Base-by-base conservation (phyloP, 2,113 vertebrate species). In the Empidonax traillii region DNA sequence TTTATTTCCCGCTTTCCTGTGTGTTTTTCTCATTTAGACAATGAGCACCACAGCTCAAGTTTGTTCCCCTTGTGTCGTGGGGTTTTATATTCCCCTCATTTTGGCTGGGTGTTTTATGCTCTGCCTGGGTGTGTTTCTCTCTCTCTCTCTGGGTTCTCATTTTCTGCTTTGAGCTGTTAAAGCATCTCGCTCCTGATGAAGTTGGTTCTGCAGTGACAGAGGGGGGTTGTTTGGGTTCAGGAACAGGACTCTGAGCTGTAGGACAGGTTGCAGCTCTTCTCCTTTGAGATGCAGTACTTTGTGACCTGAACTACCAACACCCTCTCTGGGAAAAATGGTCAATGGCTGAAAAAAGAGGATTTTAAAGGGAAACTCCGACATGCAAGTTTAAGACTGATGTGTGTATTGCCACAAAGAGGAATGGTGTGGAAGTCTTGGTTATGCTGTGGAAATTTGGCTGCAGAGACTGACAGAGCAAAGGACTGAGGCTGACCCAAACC, bases 1-100 rank as follows among this genome's bases (percentile, higher is more conserved):
- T 89, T 94, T 91, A 77, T 89, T 94, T 83, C 90, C 59, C 37
- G 11, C 37, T 83, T 85, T 85, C 55, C 82, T n/a, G 33, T 31
- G n/a, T 63, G 31, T 88, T 97, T 92, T 79, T 93, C 88, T 92
- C 85, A 78, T 93, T 96, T 84, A 86, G 85, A 80, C 90, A 91
- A 96, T n/a, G 25, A 89, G 47, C 33, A 58, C 31, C 46, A 39
- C 44, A 33, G 5, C 78, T 85, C 80, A 68, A 14, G 62, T 87
- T 87, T 85, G 62, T 68, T 91, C 62, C 58, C 75, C 75, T 27
- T 43, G 41, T 88, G 41, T 44, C 75, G 80, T 39, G 23, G 24
- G 59, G 55, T 93, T 93, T 95, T 91, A 62, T 66, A 62, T 67
- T 35, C 37, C 27, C 14, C 52, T 94, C 82, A 62, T 93, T 95